Base-by-base conservation (phyloP, 2,888 invertebrate genomes). In the Platycnemis pennipes region DNA sequence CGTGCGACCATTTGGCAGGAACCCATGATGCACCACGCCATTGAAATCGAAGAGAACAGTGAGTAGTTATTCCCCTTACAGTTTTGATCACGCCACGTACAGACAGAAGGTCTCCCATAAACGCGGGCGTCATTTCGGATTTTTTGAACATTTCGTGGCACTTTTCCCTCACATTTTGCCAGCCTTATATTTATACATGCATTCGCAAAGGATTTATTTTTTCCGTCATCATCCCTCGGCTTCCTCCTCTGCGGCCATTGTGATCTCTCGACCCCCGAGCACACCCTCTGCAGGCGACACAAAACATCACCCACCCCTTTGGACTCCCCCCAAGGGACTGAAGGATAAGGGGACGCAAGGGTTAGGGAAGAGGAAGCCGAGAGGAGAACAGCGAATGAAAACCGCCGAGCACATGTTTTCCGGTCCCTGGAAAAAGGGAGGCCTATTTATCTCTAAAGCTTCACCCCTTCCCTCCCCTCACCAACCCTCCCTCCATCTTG, bases 351-450 rank as follows among this genome's bases (percentile, higher is more conserved):
- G 26, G 45, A 19, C 22, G 87, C 19, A 42, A 46, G 45, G 3
- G 45, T 31, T 31, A 45, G 37, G 11, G 49, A 37, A 37, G 31
- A 37, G 88, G 53, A 53, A 49, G 37, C 16, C 19, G 69, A 44
- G 63, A 91, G 63, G 91, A 91, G 91, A 56, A 63, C 45, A 91
- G 56, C 56, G 91, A 91, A 91, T 91, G 91, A 91, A 91, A 91
- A 56, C 91, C 44, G 56, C 63, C 46, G 91, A 91, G 37, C 91
- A 91, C 91, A 91, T 91, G 91, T 91, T 91, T 91, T 91, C 91
- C 91, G 91, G 91, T 91, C 63, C 91, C 91, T 42, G 91, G 91
- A 56, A 91, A 91, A 91, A 63, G 91, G 91, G 91, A 69, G 77
- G 31, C 63, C 91, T 91, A 91, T 91, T 91, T 91, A 69, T 91